phyloP scores from a whole-genome alignment of 2,888 invertebrate genomes.

The Volucella bombylans region DNA sequence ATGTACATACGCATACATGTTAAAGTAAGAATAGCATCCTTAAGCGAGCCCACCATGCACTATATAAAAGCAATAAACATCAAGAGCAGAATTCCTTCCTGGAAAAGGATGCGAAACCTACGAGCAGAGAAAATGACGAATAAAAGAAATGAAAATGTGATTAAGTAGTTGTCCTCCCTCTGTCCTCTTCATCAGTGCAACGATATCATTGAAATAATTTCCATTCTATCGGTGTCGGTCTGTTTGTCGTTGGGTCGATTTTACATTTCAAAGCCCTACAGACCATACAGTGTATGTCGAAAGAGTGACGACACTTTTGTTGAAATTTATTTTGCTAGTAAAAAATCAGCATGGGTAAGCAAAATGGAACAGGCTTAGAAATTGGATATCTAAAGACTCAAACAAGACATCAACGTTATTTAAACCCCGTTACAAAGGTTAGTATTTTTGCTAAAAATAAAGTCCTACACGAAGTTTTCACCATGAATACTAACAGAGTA shows the following conservation, averaged over 20 bases:
- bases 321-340: background rate
- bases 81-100: conserved; percentile 21
- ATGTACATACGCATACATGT: conserved; percentile 23
- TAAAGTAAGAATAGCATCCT: background rate
- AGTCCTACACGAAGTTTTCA: too few species aligned
- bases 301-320: conserved; percentile 17
- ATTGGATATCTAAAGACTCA: too few species aligned
- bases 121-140: conserved; percentile 10
- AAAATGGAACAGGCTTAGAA: too few species aligned
- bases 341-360: too few species aligned
- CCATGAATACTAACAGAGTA: too few species aligned
- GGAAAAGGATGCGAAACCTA: conserved; percentile 60
- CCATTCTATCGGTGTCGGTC: conserved; percentile 37
- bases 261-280: conserved; percentile 4
- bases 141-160: conserved; percentile 37
- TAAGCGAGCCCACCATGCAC: conserved; percentile 11
- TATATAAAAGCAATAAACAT: background rate
- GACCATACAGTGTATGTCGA: conserved; percentile 26
- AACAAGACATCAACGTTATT: too few species aligned
- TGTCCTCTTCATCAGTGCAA: conserved; percentile 18
- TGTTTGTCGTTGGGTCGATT: conserved; percentile 28
- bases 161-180: conserved; percentile 59
- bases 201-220: conserved; percentile 42
- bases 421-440: too few species aligned
- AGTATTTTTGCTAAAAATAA: too few species aligned